Base-by-base conservation (phyloP, 2,888 invertebrate genomes). In the Capitulum mitella region DNA sequence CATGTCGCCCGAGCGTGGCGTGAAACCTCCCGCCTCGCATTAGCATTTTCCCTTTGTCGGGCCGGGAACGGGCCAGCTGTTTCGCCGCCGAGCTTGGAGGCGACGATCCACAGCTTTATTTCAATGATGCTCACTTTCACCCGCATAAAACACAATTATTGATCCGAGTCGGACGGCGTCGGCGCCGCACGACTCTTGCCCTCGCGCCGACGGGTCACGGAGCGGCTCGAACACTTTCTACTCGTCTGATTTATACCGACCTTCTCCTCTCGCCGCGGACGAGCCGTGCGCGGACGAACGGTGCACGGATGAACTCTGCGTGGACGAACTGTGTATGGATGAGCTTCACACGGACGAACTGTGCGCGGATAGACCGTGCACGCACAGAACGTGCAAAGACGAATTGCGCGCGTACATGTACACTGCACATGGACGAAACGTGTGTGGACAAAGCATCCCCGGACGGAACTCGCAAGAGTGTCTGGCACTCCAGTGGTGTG, bases 91-190 rank as follows among this genome's bases (percentile, higher is more conserved):
- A 32, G 61, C 61, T 12, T 14, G 61, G 32, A 6, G 8, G 26
- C 29, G 19, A 19, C 70, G 40, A 2, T 37, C 40, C n/a, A 12
- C 40, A 22, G 26, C 40, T 37, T 40, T 37, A 70, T 70, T 70
- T 70, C 70, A 70, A 70, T 70, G 70, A 70, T 40, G 70, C 40
- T 70, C 70, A 70, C 70, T 70, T 70, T 70, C 70, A 70, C 70
- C 40, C 37, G 40, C 37, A 70, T n/a, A 40, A 40, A 37, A 26
- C 40, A 70, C 70, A 70, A 70, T 70, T 70, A 70, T 70, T 70
- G 70, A 70, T 70, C 40, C n/a, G 40, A 22, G 37, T 26, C 34
- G 40, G 26, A 8, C 22, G 37, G 37, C 16, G 3, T 8, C 40
- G 8, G 6, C 40, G 40, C 26, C 12, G 8, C 26, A 6, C 26